Evolutionary conservation across 2,888 invertebrate species (phyloP).

Genomic region (Pseudolycoriella hygida): DNA sequence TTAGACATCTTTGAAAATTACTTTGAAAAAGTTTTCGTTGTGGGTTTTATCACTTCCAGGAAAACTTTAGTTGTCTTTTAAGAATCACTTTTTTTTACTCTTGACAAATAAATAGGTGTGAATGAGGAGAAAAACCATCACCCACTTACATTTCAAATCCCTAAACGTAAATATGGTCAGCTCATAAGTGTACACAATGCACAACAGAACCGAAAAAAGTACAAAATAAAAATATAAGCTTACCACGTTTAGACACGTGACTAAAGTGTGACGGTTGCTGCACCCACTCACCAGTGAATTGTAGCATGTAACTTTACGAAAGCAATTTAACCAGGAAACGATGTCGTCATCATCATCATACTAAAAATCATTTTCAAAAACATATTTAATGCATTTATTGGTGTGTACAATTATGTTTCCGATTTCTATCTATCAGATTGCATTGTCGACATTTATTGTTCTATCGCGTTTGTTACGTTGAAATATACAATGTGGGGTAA

Average conservation of each 20-base stretch:
- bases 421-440: conserved; percentile 1
- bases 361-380: not conserved
- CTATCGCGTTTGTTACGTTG: too few relatives aligned
- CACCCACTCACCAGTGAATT: not conserved
- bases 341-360: not conserved
- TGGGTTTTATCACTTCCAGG: not conserved
- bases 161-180: not conserved
- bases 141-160: not conserved
- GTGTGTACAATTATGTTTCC: conserved; percentile 4
- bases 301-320: not conserved
- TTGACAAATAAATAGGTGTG: too few relatives aligned
- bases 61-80: not conserved
- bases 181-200: not conserved
- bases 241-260: not conserved
- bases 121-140: not conserved
- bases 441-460: too few relatives aligned
- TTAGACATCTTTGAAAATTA: not conserved
- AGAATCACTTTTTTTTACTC: too few relatives aligned
- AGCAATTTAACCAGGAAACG: conserved; percentile 3
- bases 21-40: not conserved
- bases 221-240: not conserved
- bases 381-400: conserved; percentile 2
- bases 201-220: not conserved
- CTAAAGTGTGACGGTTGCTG: not conserved
- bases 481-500: too few relatives aligned